Percentiles rank a stretch among this genome's conserved stretches.
Evolutionary conservation across 2,888 invertebrate species (phyloP).

Genomic region (Panzeria rudis): DNA sequence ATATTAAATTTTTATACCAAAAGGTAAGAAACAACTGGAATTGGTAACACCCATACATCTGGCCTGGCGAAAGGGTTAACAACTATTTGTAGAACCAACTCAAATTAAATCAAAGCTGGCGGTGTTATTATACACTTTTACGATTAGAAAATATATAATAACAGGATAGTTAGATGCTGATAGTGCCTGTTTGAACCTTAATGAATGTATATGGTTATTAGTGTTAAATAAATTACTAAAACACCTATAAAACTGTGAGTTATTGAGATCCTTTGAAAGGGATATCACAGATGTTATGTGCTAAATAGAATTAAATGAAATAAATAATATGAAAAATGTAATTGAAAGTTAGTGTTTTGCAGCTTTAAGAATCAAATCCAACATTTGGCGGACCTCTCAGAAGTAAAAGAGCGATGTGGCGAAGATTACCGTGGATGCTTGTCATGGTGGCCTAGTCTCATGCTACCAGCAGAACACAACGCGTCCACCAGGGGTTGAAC

Average conservation of each 20-base stretch:
- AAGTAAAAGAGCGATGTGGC: too few relatives aligned
- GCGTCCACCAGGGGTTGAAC: too few relatives aligned
- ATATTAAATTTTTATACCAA: constrained; percentile 32
- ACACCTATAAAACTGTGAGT: constrained; percentile 26
- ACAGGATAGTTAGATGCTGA: constrained; percentile 38
- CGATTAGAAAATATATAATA: constrained; percentile 2
- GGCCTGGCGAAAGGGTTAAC: constrained; percentile 50
- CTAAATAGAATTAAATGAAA: neutral
- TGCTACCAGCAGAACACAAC: too few relatives aligned
- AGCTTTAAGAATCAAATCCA: too few relatives aligned
- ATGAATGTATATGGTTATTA: constrained; percentile 31
- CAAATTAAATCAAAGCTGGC: constrained; percentile 48
- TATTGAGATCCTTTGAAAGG: constrained; percentile 14
- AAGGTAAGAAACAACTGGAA: constrained; percentile 34
- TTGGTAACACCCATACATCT: constrained; percentile 42
- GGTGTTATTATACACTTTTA: constrained; percentile 2
- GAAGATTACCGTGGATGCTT: too few relatives aligned
- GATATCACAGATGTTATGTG: neutral
- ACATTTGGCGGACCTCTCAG: too few relatives aligned
- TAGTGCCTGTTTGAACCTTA: too few relatives aligned
- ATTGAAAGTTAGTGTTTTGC: too few relatives aligned
- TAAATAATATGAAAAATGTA: neutral
- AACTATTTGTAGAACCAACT: neutral
- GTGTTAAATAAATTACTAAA: constrained; percentile 58
- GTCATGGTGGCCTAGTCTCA: too few relatives aligned